Evolutionary conservation across 2,797 vertebrate species (phyloP).

Genomic region (Neosilurus mollespiculum): DNA sequence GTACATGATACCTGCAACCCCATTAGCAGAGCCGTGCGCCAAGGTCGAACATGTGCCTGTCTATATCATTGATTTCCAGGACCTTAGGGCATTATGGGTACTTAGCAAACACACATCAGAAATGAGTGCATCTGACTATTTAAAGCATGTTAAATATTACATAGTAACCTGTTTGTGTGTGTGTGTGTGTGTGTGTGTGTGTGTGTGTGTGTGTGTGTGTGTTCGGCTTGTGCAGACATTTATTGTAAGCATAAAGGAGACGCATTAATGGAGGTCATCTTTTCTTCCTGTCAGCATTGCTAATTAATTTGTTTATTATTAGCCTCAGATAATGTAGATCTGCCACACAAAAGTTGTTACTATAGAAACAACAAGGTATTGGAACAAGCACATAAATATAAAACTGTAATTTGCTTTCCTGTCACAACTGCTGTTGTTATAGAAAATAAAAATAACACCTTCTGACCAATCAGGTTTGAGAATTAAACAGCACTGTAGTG

Average conservation of each 20-base stretch:
- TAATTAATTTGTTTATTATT: slow-evolving; percentile 32
- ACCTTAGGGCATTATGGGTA: slow-evolving; percentile 64
- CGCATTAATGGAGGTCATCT: slow-evolving; percentile 65
- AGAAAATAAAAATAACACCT: background rate
- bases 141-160: slow-evolving; percentile 71
- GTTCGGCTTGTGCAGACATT: background rate
- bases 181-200: background rate
- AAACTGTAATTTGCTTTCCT: background rate
- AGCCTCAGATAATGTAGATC: background rate
- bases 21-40: slow-evolving; percentile 55
- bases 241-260: slow-evolving; percentile 48
- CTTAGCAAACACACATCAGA: slow-evolving; percentile 67
- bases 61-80: slow-evolving; percentile 60
- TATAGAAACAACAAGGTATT: background rate
- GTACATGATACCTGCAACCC: slow-evolving; percentile 39
- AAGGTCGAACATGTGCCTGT: slow-evolving; percentile 68
- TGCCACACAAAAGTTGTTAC: background rate
- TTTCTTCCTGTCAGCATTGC: slow-evolving; percentile 67
- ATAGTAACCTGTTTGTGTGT: slow-evolving; percentile 49
- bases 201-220: background rate
- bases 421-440: background rate
- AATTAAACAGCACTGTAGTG: background rate
- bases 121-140: slow-evolving; percentile 70
- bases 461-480: background rate
- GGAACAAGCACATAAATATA: background rate